Conservation (phyloP, 2,113 vertebrate species). For the Marcusenius ussheri region DNA sequence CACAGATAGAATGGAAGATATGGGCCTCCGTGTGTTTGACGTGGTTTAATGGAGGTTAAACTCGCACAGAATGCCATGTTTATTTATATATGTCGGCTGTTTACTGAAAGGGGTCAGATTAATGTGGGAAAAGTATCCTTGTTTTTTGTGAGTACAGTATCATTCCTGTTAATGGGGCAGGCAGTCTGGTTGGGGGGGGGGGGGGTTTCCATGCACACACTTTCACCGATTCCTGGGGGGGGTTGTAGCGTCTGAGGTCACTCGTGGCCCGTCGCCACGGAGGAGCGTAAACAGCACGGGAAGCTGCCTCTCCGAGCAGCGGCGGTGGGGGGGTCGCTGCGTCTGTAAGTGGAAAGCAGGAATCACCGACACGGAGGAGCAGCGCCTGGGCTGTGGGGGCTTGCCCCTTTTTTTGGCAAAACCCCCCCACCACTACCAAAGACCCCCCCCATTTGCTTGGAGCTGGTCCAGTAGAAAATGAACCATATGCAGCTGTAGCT, state of each 20-base stretch:
- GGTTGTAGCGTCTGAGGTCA: not conserved
- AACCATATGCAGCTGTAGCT: conserved; percentile 35
- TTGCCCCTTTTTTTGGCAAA: conserved; percentile 54
- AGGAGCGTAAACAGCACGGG: not conserved
- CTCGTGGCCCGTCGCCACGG: not conserved
- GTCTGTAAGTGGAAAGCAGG: conserved; percentile 39
- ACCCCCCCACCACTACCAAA: conserved; percentile 22
- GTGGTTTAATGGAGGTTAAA: not conserved
- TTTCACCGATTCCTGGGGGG: not conserved
- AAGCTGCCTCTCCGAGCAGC: not conserved
- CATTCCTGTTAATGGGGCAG: not conserved
- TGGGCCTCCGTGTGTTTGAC: not conserved
- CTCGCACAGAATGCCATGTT: not conserved
- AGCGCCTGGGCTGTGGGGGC: conserved; percentile 57
- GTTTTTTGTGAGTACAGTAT: not conserved
- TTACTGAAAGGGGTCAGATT: not conserved
- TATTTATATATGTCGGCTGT: not conserved
- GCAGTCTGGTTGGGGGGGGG: not conserved
- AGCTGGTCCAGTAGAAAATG: conserved; percentile 19
- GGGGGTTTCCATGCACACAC: not conserved
- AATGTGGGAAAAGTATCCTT: not conserved
- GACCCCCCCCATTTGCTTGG: conserved; percentile 4
- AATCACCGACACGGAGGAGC: conserved; percentile 52
- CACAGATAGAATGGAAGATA: not conserved
- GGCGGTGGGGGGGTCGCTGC: too few species aligned